Base-by-base conservation (phyloP, 2,888 invertebrate genomes). In the Nipponacmea schrenckii region DNA sequence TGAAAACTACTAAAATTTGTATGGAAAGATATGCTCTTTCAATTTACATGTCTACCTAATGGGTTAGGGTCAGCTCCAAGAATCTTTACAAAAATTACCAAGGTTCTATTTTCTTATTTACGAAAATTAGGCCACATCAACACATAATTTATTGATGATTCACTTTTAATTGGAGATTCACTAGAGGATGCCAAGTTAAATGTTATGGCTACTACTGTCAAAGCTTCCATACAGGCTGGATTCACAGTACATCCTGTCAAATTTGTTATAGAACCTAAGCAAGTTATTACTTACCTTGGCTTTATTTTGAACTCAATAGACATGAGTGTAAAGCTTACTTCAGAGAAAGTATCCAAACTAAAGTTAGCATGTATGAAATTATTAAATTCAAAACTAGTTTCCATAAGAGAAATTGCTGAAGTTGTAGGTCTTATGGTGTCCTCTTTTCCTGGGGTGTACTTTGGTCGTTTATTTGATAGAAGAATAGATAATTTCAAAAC, bases 301-400 rank as follows among this genome's bases (percentile, higher is more conserved):
- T 62, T 63, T 46, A 46, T 69, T 17, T 48, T 63, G 45, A 44
- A 63, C 46, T 69, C 64, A 15, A 17, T 39, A 17, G 17, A 45
- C n/a, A 62, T 74, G 74, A 62, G 45, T 24, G 73, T 80, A 73
- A 75, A 67, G 74, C 64, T 79, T 77, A 69, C 31, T 67, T 1
- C 77, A 74, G 70, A 75, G 76, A 72, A 50, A 50, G 50, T 20
- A 20, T 10, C 20, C 8, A 50, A 50, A 50, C 20, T 50, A 50
- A 50, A 20, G 20, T 2, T 20, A 20, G 27, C 50, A 12, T 68
- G 68, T 26, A 17, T 10, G 20, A 10, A 46, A 17, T 17, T 68
- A 39, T 45, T 39, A 17, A 39, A 20, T 17, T 39, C n/a, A 14
- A 68, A 44, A 17, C 14, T 15, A n/a, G 44, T 56, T 62, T 27